A percentile compares a stretch with the other conserved stretches of the same genome.
Conservation (phyloP, 2,113 vertebrate species). For the Ploceus nigricollis region DNA sequence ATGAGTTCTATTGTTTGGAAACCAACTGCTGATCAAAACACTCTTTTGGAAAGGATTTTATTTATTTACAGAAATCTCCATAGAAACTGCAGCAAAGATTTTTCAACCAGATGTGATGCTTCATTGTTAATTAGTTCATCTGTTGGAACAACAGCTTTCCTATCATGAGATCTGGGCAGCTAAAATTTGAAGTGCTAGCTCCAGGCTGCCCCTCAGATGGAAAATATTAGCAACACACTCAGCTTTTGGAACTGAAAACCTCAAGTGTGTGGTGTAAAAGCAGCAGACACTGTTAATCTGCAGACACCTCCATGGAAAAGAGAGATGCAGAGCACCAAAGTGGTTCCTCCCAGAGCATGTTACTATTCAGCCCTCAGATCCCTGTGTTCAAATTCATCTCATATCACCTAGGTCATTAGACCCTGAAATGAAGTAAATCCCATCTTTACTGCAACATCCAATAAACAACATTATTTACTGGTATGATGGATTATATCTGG, state of each 20-base stretch:
- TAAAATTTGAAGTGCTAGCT: background rate
- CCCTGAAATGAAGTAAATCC: background rate
- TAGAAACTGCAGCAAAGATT: conserved; percentile 18
- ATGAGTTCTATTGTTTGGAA: background rate
- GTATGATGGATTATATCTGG: background rate
- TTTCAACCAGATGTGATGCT: conserved; percentile 2
- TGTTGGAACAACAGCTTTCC: background rate
- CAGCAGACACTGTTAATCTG: background rate
- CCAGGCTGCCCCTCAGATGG: conserved; percentile 4
- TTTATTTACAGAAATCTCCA: conserved; percentile 39
- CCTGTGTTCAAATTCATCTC: background rate
- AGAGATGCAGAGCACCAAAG: background rate
- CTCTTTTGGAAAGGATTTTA: conserved; percentile 8
- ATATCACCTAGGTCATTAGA: background rate
- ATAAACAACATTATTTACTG: background rate
- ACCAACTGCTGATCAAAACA: background rate
- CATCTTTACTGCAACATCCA: background rate
- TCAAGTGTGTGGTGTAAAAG: background rate
- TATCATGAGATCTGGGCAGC: background rate
- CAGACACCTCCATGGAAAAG: background rate
- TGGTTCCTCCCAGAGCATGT: background rate
- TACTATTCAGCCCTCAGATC: background rate
- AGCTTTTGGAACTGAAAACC: background rate
- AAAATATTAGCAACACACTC: conserved; percentile 5
- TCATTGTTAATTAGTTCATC: conserved; percentile 33